Conservation (phyloP, 2,797 vertebrate genomes). For the Chelidonichthys spinosus region DNA sequence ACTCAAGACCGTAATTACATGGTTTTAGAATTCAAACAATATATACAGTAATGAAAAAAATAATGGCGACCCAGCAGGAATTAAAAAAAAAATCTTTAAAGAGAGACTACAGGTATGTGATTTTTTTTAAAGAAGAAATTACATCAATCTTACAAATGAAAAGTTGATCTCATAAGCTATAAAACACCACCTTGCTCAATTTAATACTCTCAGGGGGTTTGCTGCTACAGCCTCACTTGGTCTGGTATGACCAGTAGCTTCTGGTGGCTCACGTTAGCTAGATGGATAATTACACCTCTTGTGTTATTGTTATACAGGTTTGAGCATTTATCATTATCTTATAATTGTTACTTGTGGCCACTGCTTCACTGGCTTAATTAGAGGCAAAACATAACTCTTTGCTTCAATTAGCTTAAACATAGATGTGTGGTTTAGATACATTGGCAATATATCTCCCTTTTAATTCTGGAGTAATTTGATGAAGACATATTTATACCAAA, state of each 20-base stretch:
- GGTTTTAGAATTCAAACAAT: neutral
- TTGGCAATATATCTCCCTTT: neutral
- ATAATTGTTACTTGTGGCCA: neutral
- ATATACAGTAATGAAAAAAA: neutral
- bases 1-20: neutral
- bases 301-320: neutral
- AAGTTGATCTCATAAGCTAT: neutral
- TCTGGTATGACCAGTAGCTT: neutral
- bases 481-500: neutral
- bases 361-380: neutral
- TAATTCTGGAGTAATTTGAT: neutral
- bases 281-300: neutral
- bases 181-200: neutral
- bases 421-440: neutral
- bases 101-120: neutral
- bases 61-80: neutral
- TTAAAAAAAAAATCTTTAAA: neutral
- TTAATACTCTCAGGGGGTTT: neutral
- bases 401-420: neutral
- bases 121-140: neutral
- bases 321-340: neutral
- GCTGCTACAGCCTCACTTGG: neutral
- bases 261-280: neutral
- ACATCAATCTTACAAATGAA: neutral
- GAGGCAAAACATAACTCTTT: neutral